Base-by-base conservation (phyloP, 2,797 vertebrate species). In the Lerista edwardsae region DNA sequence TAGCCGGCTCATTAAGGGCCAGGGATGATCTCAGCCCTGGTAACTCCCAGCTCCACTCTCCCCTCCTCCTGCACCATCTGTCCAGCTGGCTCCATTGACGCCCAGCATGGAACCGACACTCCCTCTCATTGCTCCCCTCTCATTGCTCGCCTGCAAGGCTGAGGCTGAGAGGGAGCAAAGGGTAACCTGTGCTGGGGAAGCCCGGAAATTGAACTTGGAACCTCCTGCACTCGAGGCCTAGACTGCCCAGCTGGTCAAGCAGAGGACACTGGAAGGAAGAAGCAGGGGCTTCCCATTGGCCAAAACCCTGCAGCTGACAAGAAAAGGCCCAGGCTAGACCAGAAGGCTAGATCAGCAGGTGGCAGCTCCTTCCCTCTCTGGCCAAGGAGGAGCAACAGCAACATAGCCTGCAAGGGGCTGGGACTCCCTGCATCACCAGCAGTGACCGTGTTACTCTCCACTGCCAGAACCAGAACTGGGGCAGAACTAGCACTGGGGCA, bases 1-100 rank as follows among this genome's bases (percentile, higher is more conserved):
- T 93, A 93, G 83, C 81, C 62, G 34, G 44, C 82, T 92, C 95
- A 90, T 90, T 88, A 85, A 92, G 79, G 92, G 34, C 64, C 41
- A 41, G 9, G 0, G 90, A 84, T 90, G 93, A 93, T 51, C 90
- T 92, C 92, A 80, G 21, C 77, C 67, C 84, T 87, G 78, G 76
- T 76, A 75, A 84, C 82, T 82, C 81, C 69, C 31, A 82, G n/a
- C 64, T 14, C 47, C 72, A 34, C 31, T 47, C 62, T 44, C 74
- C 41, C 67, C 57, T 7, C 31, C 23, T 31, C 67, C 75, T 10
- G 31, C 39, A 51, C 59, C 76, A 65, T 76, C 86, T 74, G 80
- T 67, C 59, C 85, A 78, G 41, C 75, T n/a, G 31, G 6, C 19
- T 21, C 36, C 61, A 34, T 29, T 14, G 25, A 68, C 55, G 9